A percentile compares a stretch with the other conserved stretches of the same genome.
Conservation (phyloP, 2,113 vertebrate species). For the Crypturellus undulatus region DNA sequence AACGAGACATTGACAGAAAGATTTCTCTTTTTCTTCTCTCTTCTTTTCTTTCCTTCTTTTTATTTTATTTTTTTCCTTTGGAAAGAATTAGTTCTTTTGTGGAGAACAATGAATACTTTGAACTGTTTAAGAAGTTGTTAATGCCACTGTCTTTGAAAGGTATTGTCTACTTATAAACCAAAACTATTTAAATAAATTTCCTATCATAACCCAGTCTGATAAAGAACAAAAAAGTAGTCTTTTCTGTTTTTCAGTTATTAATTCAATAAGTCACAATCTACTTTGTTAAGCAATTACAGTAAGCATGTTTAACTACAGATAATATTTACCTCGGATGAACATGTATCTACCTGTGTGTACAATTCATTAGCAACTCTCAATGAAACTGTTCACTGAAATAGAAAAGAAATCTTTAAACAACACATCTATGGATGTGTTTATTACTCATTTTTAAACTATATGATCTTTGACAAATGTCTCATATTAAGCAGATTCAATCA, state of each 20-base stretch:
- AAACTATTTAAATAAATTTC: background rate
- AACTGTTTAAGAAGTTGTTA: background rate
- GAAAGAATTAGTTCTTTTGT: background rate
- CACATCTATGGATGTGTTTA: background rate
- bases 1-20: constrained; percentile 41
- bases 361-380: background rate
- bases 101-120: background rate
- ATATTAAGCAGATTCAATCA: background rate
- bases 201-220: background rate
- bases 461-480: background rate
- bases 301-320: background rate
- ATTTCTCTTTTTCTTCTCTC: background rate
- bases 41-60: background rate
- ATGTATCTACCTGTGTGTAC: background rate
- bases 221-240: background rate
- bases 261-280: background rate
- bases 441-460: background rate
- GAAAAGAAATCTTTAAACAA: background rate
- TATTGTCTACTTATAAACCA: background rate
- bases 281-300: background rate
- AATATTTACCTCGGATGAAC: background rate
- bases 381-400: background rate
- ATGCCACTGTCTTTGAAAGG: background rate
- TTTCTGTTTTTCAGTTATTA: background rate
- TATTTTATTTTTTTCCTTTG: background rate